A percentile compares a stretch with the other conserved stretches of the same genome.
phyloP scores from a whole-genome alignment of 2,113 vertebrate species.

The Xerus inauris region DNA sequence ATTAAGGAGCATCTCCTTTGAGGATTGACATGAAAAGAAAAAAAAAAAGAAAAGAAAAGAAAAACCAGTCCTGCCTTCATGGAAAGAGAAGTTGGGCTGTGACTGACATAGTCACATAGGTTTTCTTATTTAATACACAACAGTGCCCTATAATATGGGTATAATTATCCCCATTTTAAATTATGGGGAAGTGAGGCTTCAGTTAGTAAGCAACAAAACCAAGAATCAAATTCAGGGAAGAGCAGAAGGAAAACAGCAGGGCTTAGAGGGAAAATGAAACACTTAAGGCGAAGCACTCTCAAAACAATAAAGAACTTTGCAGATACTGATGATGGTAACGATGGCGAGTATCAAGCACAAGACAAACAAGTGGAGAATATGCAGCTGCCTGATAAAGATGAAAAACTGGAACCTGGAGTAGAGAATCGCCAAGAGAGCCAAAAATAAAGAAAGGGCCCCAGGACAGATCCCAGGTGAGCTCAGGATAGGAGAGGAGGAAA shows the following conservation, averaged over 20 bases:
- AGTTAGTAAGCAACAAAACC: neutral
- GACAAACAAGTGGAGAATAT: neutral
- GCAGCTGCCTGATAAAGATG: neutral
- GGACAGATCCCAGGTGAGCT: neutral
- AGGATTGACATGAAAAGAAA: neutral
- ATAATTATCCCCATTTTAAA: constrained; percentile 3
- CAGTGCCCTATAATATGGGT: neutral
- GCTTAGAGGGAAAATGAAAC: neutral
- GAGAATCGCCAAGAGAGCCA: neutral
- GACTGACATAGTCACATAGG: neutral
- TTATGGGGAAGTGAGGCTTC: neutral
- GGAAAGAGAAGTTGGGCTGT: neutral
- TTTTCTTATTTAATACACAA: constrained; percentile 20
- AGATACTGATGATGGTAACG: neutral
- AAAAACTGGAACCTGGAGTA: neutral
- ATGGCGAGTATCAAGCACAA: neutral
- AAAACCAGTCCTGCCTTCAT: neutral
- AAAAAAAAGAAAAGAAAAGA: no score
- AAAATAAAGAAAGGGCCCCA: neutral
- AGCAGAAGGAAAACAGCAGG: neutral
- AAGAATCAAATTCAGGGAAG: neutral
- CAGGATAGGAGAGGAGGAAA: neutral
- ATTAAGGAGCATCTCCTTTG: constrained; percentile 29
- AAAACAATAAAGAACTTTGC: neutral
- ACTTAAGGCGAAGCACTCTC: neutral